A percentile compares a stretch with the other conserved stretches of the same genome.
These are phyloP conservation scores for Meghimatium bilineatum DNA, from an alignment of 2,888 invertebrate genomes.

Conservation along the genomic window DNA sequence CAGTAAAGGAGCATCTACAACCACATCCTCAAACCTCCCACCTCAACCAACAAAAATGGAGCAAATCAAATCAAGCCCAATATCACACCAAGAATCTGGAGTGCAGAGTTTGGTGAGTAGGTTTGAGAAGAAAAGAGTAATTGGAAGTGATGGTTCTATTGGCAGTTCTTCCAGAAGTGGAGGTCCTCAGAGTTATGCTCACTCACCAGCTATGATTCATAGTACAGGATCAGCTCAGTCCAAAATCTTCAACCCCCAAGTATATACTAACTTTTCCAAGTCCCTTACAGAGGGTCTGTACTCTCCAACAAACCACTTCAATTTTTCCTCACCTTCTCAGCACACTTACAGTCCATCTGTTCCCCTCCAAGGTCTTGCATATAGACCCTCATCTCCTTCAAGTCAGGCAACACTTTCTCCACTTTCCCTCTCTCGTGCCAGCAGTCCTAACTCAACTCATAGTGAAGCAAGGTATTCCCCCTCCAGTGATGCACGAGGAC, in stretches of 20 bases:
- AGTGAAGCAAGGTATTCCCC: constrained; percentile 24
- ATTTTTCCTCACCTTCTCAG: constrained; percentile 17
- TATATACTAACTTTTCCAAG: constrained; percentile 29
- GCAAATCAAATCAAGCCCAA: background rate
- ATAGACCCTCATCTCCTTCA: constrained; percentile 23
- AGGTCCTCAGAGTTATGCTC: constrained; percentile 34
- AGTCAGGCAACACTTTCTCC: constrained; percentile 12
- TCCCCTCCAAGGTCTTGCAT: constrained; percentile 20
- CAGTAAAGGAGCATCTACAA: background rate
- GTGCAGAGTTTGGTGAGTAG: constrained; percentile 40
- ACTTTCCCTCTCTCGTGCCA: background rate
- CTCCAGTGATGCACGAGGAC: constrained; percentile 11
- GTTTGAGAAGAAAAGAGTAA: constrained; percentile 34
- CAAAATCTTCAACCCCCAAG: constrained; percentile 30
- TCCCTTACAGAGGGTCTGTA: constrained; percentile 10
- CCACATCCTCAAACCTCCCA: constrained; percentile 4
- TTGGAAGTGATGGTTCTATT: background rate
- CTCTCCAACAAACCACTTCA: constrained; percentile 19
- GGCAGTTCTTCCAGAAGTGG: constrained; percentile 34
- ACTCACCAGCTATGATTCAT: constrained; percentile 15
- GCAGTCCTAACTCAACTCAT: background rate
- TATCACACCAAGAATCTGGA: background rate
- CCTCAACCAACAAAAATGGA: constrained; percentile 2
- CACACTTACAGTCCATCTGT: constrained; percentile 24
- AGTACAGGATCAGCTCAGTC: constrained; percentile 15